phyloP scores from a whole-genome alignment of 2,113 vertebrate species.

The Clupea harengus region DNA sequence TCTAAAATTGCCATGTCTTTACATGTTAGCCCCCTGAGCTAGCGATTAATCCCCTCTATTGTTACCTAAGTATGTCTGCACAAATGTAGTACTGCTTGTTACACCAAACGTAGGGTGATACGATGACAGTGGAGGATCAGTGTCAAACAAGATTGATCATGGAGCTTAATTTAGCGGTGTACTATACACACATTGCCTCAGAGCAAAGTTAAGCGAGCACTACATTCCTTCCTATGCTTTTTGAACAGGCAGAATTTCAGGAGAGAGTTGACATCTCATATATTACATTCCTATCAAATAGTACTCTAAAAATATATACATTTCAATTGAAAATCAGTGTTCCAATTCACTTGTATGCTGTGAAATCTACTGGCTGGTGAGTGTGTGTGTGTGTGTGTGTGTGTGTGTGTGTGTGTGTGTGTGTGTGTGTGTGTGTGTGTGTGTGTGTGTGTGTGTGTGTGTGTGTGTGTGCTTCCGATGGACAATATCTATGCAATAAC shows the following conservation, averaged over 20 bases:
- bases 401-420: too few relatives aligned
- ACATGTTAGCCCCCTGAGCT: slow-evolving; percentile 20
- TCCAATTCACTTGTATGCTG: not conserved
- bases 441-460: too few relatives aligned
- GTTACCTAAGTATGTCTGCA: slow-evolving; percentile 38
- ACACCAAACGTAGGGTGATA: not conserved
- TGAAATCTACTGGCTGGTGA: not conserved
- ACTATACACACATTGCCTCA: not conserved
- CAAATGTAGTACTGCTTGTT: slow-evolving; percentile 39
- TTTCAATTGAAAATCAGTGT: not conserved
- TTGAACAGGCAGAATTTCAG: not conserved
- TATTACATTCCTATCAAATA: not conserved
- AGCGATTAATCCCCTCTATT: slow-evolving; percentile 45
- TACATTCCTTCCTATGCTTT: not conserved
- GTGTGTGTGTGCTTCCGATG: too few relatives aligned
- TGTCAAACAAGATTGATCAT: slow-evolving; percentile 46
- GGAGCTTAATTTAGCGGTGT: slow-evolving; percentile 18
- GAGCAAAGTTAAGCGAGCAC: not conserved
- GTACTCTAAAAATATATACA: not conserved
- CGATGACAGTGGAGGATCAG: slow-evolving; percentile 18
- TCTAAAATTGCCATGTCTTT: not conserved
- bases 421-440: too few relatives aligned
- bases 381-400: too few relatives aligned
- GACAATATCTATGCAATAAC: not conserved
- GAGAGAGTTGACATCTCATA: not conserved